Evolutionary conservation across 2,113 vertebrate species (phyloP).

Genomic region (Xenopus laevis): DNA sequence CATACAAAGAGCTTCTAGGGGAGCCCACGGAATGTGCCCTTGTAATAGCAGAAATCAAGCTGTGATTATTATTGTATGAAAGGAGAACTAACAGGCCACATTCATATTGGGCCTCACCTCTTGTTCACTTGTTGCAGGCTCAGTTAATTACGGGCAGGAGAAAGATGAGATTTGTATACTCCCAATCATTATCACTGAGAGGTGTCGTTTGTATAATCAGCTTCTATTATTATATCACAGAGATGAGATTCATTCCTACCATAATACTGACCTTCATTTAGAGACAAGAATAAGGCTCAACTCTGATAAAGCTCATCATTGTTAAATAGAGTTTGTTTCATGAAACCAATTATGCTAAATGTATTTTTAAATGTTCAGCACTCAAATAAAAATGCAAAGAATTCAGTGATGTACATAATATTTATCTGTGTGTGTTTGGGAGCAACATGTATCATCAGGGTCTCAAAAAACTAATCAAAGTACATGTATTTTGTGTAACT

Average conservation of each 20-base stretch:
- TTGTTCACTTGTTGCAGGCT: neutral
- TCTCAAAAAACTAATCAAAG: too few relatives aligned
- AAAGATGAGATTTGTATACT: slow-evolving; percentile 5
- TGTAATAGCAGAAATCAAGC: neutral
- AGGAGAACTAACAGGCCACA: neutral
- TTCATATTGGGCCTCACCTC: neutral
- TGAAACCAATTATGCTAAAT: too few relatives aligned
- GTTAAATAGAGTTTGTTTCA: too few relatives aligned
- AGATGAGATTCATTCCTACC: neutral
- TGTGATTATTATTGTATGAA: neutral
- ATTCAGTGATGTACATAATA: too few relatives aligned
- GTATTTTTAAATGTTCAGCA: too few relatives aligned
- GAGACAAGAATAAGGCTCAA: too few relatives aligned
- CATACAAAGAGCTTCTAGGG: neutral
- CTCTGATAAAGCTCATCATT: too few relatives aligned
- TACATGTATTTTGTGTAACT: too few relatives aligned
- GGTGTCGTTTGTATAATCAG: neutral
- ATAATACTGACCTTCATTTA: neutral
- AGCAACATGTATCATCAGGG: too few relatives aligned
- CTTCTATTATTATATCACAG: slow-evolving; percentile 9
- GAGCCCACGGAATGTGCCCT: neutral
- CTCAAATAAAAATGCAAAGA: too few relatives aligned
- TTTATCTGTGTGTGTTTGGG: too few relatives aligned
- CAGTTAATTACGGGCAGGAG: slow-evolving; percentile 8
- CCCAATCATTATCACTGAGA: slow-evolving; percentile 1